Evolutionary conservation across 2,113 vertebrate species (phyloP).

Genomic region (Megaleporinus macrocephalus): DNA sequence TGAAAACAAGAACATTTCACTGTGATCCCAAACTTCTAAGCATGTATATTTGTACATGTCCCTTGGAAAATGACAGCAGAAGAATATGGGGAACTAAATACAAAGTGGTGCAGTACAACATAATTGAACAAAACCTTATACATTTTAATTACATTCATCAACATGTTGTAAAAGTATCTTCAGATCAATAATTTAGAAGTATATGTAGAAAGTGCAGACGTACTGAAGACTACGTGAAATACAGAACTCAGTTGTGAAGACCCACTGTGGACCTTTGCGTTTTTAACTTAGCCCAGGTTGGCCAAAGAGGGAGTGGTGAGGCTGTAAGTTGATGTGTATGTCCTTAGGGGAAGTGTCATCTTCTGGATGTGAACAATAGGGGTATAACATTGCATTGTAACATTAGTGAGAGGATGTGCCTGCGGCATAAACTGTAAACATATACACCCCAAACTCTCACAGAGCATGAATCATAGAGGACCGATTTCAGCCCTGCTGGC

Average conservation of each 20-base stretch:
- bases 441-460: constrained; percentile 57
- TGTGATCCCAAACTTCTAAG: no score
- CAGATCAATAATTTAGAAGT: background rate
- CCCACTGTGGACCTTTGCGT: background rate
- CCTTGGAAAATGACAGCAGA: no score
- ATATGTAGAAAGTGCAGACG: background rate
- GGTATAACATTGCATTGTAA: constrained; percentile 61
- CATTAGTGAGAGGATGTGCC: constrained; percentile 61
- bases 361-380: constrained; percentile 57
- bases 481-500: constrained; percentile 60
- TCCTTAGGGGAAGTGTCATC: constrained; percentile 60
- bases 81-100: no score
- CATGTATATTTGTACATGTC: no score
- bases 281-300: constrained; percentile 22
- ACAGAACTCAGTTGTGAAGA: no score
- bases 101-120: no score
- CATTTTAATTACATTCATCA: no score
- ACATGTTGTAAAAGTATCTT: no score
- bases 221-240: background rate
- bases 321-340: constrained; percentile 54
- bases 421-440: constrained; percentile 57
- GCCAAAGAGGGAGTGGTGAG: constrained; percentile 22
- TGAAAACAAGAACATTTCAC: no score
- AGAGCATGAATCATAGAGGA: constrained; percentile 61
- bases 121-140: no score